These are phyloP conservation scores for Thysanoteuthis rhombus DNA, from an alignment of 2,888 invertebrate genomes.

Conservation along the genomic window DNA sequence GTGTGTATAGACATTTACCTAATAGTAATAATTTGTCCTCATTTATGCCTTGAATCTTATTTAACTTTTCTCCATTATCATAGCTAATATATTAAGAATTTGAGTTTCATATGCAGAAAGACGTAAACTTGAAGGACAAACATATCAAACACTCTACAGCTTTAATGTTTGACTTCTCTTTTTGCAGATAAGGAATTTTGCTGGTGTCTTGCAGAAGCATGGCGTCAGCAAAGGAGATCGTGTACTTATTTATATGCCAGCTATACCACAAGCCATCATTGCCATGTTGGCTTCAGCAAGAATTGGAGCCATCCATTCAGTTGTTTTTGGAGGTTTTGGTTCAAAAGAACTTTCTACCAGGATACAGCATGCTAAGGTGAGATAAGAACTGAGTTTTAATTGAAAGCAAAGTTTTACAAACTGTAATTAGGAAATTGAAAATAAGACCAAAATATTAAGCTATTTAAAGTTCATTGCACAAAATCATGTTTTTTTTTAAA, in stretches of 20 bases:
- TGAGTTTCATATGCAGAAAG: neutral
- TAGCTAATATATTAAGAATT: no score
- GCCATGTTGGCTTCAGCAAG: conserved; percentile 89
- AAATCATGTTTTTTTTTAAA: no score
- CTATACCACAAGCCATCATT: conserved; percentile 88
- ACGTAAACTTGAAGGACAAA: neutral
- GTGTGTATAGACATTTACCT: no score
- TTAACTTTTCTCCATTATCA: no score
- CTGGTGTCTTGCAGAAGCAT: conserved; percentile 80
- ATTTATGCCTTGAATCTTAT: no score
- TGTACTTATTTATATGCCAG: conserved; percentile 93
- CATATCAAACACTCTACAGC: neutral
- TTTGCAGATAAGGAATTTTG: conserved; percentile 77
- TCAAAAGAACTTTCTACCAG: conserved; percentile 85
- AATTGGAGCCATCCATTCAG: conserved; percentile 90
- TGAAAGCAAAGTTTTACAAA: no score
- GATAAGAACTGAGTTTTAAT: neutral
- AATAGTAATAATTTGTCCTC: no score
- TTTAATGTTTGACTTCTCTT: neutral
- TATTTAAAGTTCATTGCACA: no score
- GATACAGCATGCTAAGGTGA: conserved; percentile 78
- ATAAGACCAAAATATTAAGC: no score
- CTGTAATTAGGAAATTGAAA: no score
- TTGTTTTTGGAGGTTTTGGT: conserved; percentile 93
- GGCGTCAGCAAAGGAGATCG: conserved; percentile 86